phyloP scores from a whole-genome alignment of 1,140 invertebrate species.

The Temnothorax longispinosus region DNA sequence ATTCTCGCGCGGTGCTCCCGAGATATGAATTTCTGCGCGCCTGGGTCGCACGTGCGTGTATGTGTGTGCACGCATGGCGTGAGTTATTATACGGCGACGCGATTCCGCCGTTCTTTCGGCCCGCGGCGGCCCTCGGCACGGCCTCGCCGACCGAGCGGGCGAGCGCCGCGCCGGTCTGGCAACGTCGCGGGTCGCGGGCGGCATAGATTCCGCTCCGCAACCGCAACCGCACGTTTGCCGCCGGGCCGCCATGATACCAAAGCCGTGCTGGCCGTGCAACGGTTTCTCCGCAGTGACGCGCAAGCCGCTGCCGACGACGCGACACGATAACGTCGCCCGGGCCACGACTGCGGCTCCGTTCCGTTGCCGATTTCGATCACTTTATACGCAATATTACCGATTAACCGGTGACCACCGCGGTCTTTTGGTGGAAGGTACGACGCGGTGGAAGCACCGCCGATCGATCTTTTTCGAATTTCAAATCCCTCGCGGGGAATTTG shows the following conservation, averaged over 20 bases:
- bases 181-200: constrained; percentile 64
- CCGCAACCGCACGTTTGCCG: constrained; percentile 78
- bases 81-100: constrained; percentile 14
- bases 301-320: constrained; percentile 76
- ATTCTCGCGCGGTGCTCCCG: neutral
- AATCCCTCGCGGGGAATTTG: neutral
- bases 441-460: neutral
- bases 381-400: neutral
- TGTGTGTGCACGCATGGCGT: neutral
- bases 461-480: neutral
- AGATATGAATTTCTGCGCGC: neutral
- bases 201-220: constrained; percentile 82
- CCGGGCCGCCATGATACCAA: constrained; percentile 72
- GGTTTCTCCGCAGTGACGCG: constrained; percentile 82
- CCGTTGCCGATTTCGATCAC: neutral
- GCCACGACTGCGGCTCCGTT: constrained; percentile 48
- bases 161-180: constrained; percentile 61
- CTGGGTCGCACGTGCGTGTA: neutral
- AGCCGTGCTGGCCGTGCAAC: constrained; percentile 72
- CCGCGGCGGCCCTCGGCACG: neutral
- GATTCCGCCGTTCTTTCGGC: constrained; percentile 65
- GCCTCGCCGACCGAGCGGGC: neutral
- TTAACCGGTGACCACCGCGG: neutral
- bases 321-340: constrained; percentile 31
- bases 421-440: neutral